phyloP scores from a whole-genome alignment of 2,888 invertebrate species.

The Pecten maximus region DNA sequence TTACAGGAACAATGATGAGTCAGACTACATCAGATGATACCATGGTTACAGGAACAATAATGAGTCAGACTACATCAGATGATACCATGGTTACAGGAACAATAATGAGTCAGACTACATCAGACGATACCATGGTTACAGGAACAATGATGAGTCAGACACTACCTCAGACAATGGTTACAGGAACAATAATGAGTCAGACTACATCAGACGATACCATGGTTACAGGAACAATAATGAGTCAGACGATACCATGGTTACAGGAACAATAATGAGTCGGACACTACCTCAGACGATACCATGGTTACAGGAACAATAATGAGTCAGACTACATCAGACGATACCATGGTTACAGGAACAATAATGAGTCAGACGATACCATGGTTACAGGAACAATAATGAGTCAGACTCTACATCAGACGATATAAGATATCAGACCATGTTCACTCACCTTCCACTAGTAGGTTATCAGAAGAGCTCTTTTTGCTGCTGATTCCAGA shows the following conservation, averaged over 20 bases:
- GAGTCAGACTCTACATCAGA: neutral
- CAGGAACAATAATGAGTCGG: neutral
- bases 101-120: neutral
- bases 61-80: neutral
- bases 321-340: neutral
- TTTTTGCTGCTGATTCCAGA: conserved; percentile 96
- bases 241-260: neutral
- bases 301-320: neutral
- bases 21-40: conserved; percentile 3
- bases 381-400: neutral
- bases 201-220: conserved; percentile 31
- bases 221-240: neutral
- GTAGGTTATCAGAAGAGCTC: conserved; percentile 89
- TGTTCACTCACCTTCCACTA: conserved; percentile 77
- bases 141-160: neutral
- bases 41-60: neutral
- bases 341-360: conserved; percentile 14
- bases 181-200: neutral
- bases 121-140: conserved; percentile 36
- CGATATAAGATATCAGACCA: conserved; percentile 38
- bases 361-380: neutral
- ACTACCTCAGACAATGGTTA: neutral
- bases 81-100: conserved; percentile 30
- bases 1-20: neutral
- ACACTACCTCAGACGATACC: neutral